A percentile compares a stretch with the other conserved stretches of the same genome.
Conservation (phyloP, 2,888 invertebrate genomes). For the Drosophila phalerata region DNA sequence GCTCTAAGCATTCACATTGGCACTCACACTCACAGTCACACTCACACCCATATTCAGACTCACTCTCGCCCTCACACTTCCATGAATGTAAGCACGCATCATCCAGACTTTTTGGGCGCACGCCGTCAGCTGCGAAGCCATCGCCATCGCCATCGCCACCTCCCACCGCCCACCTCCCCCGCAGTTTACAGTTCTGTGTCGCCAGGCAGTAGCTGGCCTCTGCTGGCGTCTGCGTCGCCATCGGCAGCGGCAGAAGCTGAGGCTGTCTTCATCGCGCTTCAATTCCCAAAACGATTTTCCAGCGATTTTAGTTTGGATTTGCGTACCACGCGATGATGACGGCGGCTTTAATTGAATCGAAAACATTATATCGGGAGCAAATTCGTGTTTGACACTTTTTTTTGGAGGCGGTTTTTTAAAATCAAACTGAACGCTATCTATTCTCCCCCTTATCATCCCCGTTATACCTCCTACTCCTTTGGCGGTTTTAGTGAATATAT, state of each 20-base stretch:
- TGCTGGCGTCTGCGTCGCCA: slow-evolving; percentile 43
- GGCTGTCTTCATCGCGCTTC: slow-evolving; percentile 79
- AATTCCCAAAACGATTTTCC: slow-evolving; percentile 82
- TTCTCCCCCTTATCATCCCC: neutral
- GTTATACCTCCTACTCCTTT: neutral
- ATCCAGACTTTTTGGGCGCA: slow-evolving; percentile 65
- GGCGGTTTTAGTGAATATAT: slow-evolving; percentile 23
- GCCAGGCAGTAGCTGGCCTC: slow-evolving; percentile 43
- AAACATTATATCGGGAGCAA: slow-evolving; percentile 48
- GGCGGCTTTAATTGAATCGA: slow-evolving; percentile 81
- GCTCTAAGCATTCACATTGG: slow-evolving; percentile 25
- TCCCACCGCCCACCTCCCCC: slow-evolving; percentile 33
- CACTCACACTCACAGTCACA: slow-evolving; percentile 20
- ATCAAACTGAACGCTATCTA: slow-evolving; percentile 32
- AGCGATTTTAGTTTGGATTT: slow-evolving; percentile 85
- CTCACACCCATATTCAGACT: slow-evolving; percentile 13
- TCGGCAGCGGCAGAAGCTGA: slow-evolving; percentile 42
- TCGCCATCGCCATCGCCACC: slow-evolving; percentile 22
- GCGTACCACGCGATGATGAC: slow-evolving; percentile 84
- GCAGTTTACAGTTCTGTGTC: slow-evolving; percentile 41
- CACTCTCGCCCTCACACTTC: slow-evolving; percentile 16
- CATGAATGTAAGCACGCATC: slow-evolving; percentile 50
- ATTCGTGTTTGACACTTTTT: slow-evolving; percentile 31
- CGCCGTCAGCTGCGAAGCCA: slow-evolving; percentile 35
- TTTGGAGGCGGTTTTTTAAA: slow-evolving; percentile 51